Base-by-base conservation (phyloP, 2,888 invertebrate species). In the Tyria jacobaeae region DNA sequence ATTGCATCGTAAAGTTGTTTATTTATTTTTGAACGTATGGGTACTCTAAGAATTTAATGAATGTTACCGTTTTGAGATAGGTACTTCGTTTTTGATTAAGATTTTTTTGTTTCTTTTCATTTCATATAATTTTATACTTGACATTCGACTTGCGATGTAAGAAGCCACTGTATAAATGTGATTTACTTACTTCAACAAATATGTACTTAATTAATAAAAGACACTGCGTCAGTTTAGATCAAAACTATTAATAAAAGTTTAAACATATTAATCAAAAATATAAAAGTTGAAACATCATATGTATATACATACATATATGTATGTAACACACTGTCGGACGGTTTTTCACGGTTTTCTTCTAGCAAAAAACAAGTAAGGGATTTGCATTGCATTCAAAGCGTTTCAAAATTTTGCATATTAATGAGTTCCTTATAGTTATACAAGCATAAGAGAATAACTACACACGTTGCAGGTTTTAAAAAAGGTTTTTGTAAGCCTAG, bases 401-500 rank as follows among this genome's bases (percentile, higher is more conserved):
- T 64, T 41, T 7, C 71, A 75, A 76, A 66, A 75, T 83, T 84
- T 81, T 83, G 68, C 79, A 83, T 83, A 67, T 60, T 77, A 82
- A 82, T 80, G 70, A 71, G 57, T 27, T 60, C 51, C 62, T 61
- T 57, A 56, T 21, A 62, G 65, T 54, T 61, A 71, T 68, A 62
- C 56, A 55, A 62, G 61, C 55, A 44, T 21, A 44, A 21, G 12
- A 12, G 12, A 44, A 44, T 44, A 44, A 70, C 67, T 53, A 58
- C 73, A 37, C 41, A 62, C 48, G 54, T 53, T 15, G 51, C 24
- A 44, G 5, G 34, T 51, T 66, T 66, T 52, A 37, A 57, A 62
- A 64, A 57, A 66, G 57, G 41, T 52, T 62, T 73, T 75, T 58
- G 12, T 17, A 57, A 53, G 39, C 17, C 15, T 31, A n/a, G n/a